Base-by-base conservation (phyloP, 2,113 vertebrate genomes). In the Perca schrenkii region DNA sequence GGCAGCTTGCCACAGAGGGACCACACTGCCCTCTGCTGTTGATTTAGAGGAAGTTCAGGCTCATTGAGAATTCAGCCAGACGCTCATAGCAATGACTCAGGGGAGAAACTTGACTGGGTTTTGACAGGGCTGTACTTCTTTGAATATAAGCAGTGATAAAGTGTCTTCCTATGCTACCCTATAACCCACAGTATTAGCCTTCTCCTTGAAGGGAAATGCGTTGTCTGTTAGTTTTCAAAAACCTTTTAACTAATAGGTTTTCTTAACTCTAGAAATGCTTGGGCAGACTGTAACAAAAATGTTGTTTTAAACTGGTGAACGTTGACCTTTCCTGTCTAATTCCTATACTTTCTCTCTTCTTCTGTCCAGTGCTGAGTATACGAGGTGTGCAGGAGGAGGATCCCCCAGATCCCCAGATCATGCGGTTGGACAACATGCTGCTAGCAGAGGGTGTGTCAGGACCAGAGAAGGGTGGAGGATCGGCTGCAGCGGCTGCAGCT, bases 381-480 rank as follows among this genome's bases (percentile, higher is more conserved):
- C 95, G 94, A 2, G 95, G 96, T 40, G 93, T 97, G 79, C 96
- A 96, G 90, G 96, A 97, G 74, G 97, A 97, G 88, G 96, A 96
- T 47, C 96, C 96, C 40, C 96, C 97, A 7, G 96, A 96, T 77
- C 95, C 97, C 72, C 96, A 97, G 84, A 97, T 97, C 91, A 95
- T 97, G 96, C 94, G 96, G 13, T 90, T 97, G 94, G 97, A 97
- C 92, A 97, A 96, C 95, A 97, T 97, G 97, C 93, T 98, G 90
- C 93, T 97, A 86, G 97, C 97, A 0, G 96, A 97, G 92, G 97
- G 97, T 4, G 95, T 97, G 82, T 97, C 97, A 22, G 96, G 96
- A 61, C 97, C 96, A 0, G 97, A 97, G 93, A 97, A 96, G 81
- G 96, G 95, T 7, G 96, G 96, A 16, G 96, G 97, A 68, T 96